Conservation (phyloP, 2,113 vertebrate species). For the Notiomystis cincta region DNA sequence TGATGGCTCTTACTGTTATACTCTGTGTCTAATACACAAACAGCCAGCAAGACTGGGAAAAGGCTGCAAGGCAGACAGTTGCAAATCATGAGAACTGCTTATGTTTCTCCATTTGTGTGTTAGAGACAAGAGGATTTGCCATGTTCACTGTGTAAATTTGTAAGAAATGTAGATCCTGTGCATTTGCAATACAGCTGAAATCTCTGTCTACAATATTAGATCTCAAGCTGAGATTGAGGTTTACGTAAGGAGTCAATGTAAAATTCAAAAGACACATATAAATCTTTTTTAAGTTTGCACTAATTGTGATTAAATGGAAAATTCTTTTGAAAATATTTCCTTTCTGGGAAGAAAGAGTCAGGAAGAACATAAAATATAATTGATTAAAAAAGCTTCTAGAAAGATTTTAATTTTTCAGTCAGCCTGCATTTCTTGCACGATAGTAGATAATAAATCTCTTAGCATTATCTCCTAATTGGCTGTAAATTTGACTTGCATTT, state of each 20-base stretch:
- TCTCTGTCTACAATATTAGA: neutral
- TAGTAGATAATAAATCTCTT: neutral
- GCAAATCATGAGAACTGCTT: neutral
- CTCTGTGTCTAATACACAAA: neutral
- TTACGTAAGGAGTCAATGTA: fast-evolving
- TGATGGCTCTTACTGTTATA: neutral
- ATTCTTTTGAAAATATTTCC: neutral
- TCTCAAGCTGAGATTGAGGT: neutral
- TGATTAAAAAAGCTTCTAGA: neutral
- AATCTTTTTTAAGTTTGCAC: neutral
- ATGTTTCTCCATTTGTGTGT: neutral
- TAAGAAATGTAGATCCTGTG: neutral
- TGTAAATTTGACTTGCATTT: neutral
- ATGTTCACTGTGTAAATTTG: neutral
- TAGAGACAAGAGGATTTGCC: neutral
- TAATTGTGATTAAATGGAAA: neutral
- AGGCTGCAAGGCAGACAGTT: neutral
- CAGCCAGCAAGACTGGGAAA: neutral
- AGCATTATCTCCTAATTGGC: neutral
- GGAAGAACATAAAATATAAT: neutral
- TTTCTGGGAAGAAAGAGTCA: neutral
- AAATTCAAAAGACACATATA: neutral
- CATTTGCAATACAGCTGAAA: neutral
- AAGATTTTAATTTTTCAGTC: neutral
- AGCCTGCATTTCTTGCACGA: neutral